Evolutionary conservation across 1,140 invertebrate species (phyloP), one percentile per base, ranked within the genome.

Genomic region (Plectrocnemia conspersa): DNA sequence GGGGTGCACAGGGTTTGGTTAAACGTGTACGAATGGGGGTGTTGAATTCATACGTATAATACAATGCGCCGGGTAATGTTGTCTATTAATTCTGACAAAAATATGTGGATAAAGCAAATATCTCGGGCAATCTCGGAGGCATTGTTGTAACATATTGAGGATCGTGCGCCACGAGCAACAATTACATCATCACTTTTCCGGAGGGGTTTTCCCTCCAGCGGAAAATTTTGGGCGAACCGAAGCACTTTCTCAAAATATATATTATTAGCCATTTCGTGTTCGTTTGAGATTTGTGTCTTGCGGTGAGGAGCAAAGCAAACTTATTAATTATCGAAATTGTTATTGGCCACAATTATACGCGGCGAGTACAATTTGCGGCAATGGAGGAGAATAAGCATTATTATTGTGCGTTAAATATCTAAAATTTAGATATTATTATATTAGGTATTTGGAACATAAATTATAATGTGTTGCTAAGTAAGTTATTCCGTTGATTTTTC

Each of bases 61-160:
- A n/a, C n/a, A n/a, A n/a, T n/a, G n/a, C n/a, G n/a, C n/a, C n/a
- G n/a, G 4, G 35, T 10, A 38, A 38, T 38, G 35, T 38, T 38
- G 35, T 16, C 35, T 38, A 38, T 38, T 38, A 38, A 38, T 38
- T 38, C 15, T 9, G 5, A 15, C 6, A 38, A 38, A 38, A 38
- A 38, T 38, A 38, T 38, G 35, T 13, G 35, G 35, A 38, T 38
- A 38, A 38, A 38, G 35, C 35, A 38, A 38, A 38, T 38, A 38
- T 38, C 35, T 38, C 18, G 4, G 18, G 35, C 35, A 38, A 38
- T 38, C 35, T 38, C 18, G 35, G 7, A n/a, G 5, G 35, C 18
- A 38, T 38, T 38, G 35, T 38, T 9, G 35, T 16, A 38, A 38
- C 35, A 38, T 16, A 38, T 38, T 38, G 35, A 16, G 35, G 6